phyloP scores from a whole-genome alignment of 2,888 invertebrate species.

The Unio pictorum region DNA sequence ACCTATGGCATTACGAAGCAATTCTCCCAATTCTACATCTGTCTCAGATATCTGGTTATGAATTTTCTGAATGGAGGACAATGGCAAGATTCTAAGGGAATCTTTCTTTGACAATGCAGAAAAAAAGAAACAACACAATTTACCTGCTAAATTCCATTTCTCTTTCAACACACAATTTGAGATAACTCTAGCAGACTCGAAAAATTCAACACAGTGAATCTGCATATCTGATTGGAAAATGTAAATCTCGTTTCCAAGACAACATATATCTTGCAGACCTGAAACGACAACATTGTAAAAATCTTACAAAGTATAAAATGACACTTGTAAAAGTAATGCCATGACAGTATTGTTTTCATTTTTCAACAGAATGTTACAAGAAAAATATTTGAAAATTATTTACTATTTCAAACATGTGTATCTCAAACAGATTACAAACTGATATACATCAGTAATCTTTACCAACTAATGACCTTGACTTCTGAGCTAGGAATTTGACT shows the following conservation, averaged over 20 bases:
- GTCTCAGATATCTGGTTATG: slow-evolving; percentile 15
- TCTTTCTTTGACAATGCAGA: slow-evolving; percentile 24
- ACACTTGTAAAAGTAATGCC: no score
- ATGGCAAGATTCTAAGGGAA: slow-evolving; percentile 22
- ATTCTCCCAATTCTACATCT: slow-evolving; percentile 15
- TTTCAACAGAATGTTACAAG: no score
- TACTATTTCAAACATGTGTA: background rate
- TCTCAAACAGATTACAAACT: background rate
- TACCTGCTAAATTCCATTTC: slow-evolving; percentile 28
- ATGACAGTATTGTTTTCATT: no score
- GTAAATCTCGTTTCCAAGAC: slow-evolving; percentile 44
- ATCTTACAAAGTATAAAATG: background rate
- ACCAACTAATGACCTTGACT: no score
- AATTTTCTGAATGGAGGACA: slow-evolving; percentile 17
- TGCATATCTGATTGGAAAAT: slow-evolving; percentile 43
- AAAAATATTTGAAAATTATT: background rate
- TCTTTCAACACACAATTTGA: slow-evolving; percentile 27
- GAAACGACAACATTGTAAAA: slow-evolving; percentile 12
- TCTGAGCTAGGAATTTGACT: no score
- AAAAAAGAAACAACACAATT: slow-evolving; percentile 29
- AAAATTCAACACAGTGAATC: slow-evolving; percentile 45
- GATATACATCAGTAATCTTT: no score
- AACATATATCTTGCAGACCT: slow-evolving; percentile 44
- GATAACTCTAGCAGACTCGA: slow-evolving; percentile 34
- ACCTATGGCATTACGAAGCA: slow-evolving; percentile 14